Base-by-base conservation (phyloP, 2,113 vertebrate genomes). In the Rousettus leschenaultii region DNA sequence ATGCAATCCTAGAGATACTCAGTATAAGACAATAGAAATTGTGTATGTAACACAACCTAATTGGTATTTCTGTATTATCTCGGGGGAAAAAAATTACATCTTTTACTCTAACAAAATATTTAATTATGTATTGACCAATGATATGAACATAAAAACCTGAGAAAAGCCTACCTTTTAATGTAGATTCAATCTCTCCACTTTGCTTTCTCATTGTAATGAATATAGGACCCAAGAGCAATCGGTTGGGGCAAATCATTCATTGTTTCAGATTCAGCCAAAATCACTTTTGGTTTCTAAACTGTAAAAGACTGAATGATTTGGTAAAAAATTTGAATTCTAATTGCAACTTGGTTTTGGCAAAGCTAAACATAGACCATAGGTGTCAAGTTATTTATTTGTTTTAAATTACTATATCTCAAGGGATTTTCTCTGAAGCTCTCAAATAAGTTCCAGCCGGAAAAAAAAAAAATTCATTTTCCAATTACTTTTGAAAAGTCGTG, bases 401-500 rank as follows among this genome's bases (percentile, higher is more conserved):
- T 16, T 16, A 51, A 51, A 51, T 51, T 16, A 51, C n/a, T 93
- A 18, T 75, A 55, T 38, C 13, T 74, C 24, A 88, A 80, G 16
- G 57, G 73, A 83, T 30, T 84, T n/a, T 53, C 33, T 35, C 70
- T 59, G 79, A 89, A 79, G 33, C 14, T 79, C n/a, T 86, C 80
- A 77, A 88, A 48, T 71, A 48, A 45, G 4, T 74, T 70, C 26
- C 40, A 75, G n/a, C 5, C 38, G 86, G 61, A 85, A 74, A 96
- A 84, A 73, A 84, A 73, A 22, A 94, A 96, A 79, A 30, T 43
- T 43, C 6, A 65, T 51, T 84, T 86, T 43, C 38, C 40, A 91
- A 57, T 95, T 95, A 63, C 65, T 65, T 89, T 97, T 94, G 51
- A 77, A 95, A 93, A 93, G 35, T 83, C 38, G 14, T 68, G 16